Conservation (phyloP, 1,140 invertebrate genomes). For the Dendroctonus valens region DNA sequence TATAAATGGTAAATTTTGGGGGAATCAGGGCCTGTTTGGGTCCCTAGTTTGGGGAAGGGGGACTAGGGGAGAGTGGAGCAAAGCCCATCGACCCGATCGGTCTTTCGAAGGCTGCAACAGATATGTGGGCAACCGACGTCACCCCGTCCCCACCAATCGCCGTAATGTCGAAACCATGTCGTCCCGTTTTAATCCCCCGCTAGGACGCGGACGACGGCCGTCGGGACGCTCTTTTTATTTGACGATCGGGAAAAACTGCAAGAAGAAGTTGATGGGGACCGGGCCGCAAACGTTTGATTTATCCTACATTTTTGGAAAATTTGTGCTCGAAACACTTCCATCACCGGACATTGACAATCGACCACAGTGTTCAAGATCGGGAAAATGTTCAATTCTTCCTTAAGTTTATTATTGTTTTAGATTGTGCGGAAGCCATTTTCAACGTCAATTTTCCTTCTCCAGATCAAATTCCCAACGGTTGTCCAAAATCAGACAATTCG, state of each 20-base stretch:
- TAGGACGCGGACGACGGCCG: constrained; percentile 16
- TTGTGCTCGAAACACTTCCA: too few species aligned
- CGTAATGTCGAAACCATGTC: constrained; percentile 48
- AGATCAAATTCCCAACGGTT: too few species aligned
- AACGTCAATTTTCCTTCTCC: too few species aligned
- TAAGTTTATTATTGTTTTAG: too few species aligned
- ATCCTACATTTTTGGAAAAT: too few species aligned
- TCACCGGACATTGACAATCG: too few species aligned
- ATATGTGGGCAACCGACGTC: constrained; percentile 46
- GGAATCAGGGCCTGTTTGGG: neutral
- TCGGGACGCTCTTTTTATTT: constrained; percentile 1
- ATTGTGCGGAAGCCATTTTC: too few species aligned
- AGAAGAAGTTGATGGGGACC: too few species aligned
- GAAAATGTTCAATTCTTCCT: too few species aligned
- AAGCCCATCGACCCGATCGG: constrained; percentile 25
- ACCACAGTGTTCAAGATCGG: too few species aligned
- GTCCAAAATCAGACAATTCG: too few species aligned
- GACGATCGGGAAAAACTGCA: neutral
- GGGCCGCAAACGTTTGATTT: too few species aligned
- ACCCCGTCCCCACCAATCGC: constrained; percentile 44
- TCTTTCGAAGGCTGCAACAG: constrained; percentile 40
- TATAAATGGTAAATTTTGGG: neutral
- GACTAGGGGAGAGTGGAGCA: constrained; percentile 7
- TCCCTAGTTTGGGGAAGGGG: neutral
- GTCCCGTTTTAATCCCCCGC: constrained; percentile 43